Percentiles rank a stretch among this genome's conserved stretches.
These are phyloP conservation scores for Axis porcinus DNA, from an alignment of 2,113 vertebrate genomes.

Conservation along the genomic window DNA sequence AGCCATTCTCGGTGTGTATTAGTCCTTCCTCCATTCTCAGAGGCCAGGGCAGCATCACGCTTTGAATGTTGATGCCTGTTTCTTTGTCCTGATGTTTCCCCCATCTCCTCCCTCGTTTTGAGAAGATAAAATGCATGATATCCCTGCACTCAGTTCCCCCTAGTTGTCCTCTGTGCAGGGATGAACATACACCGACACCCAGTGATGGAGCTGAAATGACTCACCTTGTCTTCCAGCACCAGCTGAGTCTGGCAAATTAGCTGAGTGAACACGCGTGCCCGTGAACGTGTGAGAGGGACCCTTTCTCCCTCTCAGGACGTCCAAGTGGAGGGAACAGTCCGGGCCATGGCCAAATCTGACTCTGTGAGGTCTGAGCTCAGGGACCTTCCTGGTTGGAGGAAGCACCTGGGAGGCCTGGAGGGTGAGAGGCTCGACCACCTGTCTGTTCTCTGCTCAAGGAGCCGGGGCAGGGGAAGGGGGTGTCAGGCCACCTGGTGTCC, in stretches of 20 bases:
- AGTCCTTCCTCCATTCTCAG: not conserved
- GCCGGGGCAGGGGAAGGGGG: fast-evolving
- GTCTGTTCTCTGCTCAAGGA: not conserved
- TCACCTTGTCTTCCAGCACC: not conserved
- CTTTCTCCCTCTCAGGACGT: not conserved
- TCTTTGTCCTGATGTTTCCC: not conserved
- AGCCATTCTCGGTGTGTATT: not conserved
- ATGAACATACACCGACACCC: not conserved
- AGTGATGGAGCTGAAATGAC: not conserved
- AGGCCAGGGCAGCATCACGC: not conserved
- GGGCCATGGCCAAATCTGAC: not conserved
- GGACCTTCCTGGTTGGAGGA: not conserved
- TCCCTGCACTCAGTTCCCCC: not conserved
- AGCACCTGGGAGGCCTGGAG: not conserved
- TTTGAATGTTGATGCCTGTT: not conserved
- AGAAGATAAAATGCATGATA: not conserved
- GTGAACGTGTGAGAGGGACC: not conserved
- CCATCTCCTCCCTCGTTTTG: not conserved
- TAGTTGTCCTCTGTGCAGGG: not conserved
- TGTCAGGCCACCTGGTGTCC: fast-evolving
- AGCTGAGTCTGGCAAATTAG: not conserved
- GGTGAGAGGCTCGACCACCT: not conserved
- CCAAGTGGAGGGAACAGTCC: not conserved
- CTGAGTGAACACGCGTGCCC: not conserved
- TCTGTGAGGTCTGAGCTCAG: not conserved